These are phyloP conservation scores for Drosophila antonietae DNA, from an alignment of 2,888 invertebrate genomes.

Conservation along the genomic window DNA sequence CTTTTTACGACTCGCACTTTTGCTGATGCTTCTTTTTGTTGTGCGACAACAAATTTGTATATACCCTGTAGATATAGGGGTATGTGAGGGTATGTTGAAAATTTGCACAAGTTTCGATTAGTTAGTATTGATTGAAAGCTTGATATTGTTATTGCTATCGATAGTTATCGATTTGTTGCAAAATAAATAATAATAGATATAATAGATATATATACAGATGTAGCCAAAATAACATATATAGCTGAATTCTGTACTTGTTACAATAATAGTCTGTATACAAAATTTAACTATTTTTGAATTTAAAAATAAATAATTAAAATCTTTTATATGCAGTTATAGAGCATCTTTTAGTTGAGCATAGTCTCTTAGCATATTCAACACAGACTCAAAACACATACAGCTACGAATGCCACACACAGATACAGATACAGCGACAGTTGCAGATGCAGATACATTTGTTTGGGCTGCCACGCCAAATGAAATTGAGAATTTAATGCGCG, in stretches of 20 bases:
- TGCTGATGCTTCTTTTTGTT: neutral
- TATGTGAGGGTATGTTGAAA: neutral
- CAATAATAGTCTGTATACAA: too few relatives aligned
- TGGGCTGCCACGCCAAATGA: conserved; percentile 21
- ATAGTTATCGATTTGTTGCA: neutral
- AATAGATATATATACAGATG: too few relatives aligned
- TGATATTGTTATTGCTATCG: neutral
- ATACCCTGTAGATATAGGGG: neutral
- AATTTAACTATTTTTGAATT: too few relatives aligned
- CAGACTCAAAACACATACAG: conserved; percentile 12
- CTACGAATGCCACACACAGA: conserved; percentile 3
- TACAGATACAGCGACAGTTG: neutral
- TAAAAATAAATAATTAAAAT: too few relatives aligned
- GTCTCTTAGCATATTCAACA: neutral
- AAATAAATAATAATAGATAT: too few relatives aligned
- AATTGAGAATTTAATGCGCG: conserved; percentile 65
- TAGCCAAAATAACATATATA: neutral
- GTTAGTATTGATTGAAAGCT: too few relatives aligned
- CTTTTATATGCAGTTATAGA: neutral
- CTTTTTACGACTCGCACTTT: conserved; percentile 34
- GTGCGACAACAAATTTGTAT: neutral
- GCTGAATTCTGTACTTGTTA: neutral
- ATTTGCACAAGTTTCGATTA: too few relatives aligned
- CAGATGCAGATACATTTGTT: conserved; percentile 7
- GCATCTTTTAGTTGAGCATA: neutral